These are phyloP conservation scores for Apantesis nais DNA, from an alignment of 2,888 invertebrate species.

Conservation along the genomic window DNA sequence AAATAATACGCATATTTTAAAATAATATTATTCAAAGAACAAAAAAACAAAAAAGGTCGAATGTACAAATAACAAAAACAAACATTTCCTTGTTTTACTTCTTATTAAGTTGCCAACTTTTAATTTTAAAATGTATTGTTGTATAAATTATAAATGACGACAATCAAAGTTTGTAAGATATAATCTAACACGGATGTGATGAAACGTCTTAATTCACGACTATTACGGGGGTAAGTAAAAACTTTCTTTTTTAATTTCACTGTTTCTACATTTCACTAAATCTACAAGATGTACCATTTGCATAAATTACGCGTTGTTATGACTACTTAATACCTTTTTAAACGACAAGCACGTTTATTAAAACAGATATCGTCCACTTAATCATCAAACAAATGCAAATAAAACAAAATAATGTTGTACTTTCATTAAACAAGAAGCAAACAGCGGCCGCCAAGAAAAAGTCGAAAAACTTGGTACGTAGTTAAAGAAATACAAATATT, in stretches of 20 bases:
- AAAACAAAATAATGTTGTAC: conserved; percentile 38
- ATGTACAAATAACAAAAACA: background rate
- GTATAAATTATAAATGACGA: conserved; percentile 22
- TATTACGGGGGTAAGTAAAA: conserved; percentile 38
- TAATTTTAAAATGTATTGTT: background rate
- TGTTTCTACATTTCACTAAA: conserved; percentile 33
- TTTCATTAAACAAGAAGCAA: conserved; percentile 42
- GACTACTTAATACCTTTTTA: conserved; percentile 51
- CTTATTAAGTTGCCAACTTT: background rate
- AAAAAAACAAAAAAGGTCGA: background rate
- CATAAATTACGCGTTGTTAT: conserved; percentile 52
- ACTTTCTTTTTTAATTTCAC: conserved; percentile 50
- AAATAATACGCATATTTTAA: background rate
- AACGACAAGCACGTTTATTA: conserved; percentile 48
- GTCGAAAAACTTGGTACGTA: conserved; percentile 14
- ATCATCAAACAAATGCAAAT: conserved; percentile 51
- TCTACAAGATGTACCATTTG: conserved; percentile 48
- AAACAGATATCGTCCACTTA: conserved; percentile 45
- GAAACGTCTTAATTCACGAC: conserved; percentile 44
- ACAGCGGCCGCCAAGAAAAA: conserved; percentile 15
- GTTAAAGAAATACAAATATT: conserved; percentile 30
- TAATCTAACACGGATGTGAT: conserved; percentile 47
- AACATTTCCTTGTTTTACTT: conserved; percentile 6
- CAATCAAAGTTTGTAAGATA: conserved; percentile 27
- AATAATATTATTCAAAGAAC: background rate